Conservation (phyloP, 2,888 invertebrate genomes). For the Mythimna albipuncta region DNA sequence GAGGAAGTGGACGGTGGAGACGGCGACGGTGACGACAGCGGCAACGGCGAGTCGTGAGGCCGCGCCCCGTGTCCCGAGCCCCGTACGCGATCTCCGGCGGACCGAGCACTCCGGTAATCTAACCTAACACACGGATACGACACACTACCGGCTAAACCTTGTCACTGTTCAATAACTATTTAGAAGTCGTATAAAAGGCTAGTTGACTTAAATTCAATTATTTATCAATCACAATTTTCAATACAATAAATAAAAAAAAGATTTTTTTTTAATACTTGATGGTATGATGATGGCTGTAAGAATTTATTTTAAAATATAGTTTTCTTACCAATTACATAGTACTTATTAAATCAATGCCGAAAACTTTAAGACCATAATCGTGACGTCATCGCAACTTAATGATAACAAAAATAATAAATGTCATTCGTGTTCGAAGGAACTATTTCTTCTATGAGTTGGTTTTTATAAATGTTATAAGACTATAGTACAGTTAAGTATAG, state of each 20-base stretch:
- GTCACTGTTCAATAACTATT: constrained; percentile 20
- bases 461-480: not conserved
- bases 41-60: constrained; percentile 97
- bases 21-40: constrained; percentile 96
- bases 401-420: not conserved
- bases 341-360: not conserved
- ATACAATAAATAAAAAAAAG: too few species aligned
- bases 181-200: not conserved
- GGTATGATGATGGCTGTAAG: not conserved
- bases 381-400: not conserved
- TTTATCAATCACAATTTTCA: too few species aligned
- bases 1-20: constrained; percentile 93
- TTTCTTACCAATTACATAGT: not conserved
- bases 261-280: too few species aligned
- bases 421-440: not conserved
- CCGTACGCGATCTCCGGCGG: constrained; percentile 53
- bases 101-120: constrained; percentile 62
- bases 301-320: not conserved
- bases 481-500: not conserved
- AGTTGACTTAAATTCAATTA: not conserved
- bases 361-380: not conserved
- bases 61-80: constrained; percentile 59
- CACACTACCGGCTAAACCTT: constrained; percentile 18
- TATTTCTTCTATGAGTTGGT: not conserved
- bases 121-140: constrained; percentile 11